Evolutionary conservation across 2,888 invertebrate species (phyloP).

Genomic region (Pterostichus madidus): DNA sequence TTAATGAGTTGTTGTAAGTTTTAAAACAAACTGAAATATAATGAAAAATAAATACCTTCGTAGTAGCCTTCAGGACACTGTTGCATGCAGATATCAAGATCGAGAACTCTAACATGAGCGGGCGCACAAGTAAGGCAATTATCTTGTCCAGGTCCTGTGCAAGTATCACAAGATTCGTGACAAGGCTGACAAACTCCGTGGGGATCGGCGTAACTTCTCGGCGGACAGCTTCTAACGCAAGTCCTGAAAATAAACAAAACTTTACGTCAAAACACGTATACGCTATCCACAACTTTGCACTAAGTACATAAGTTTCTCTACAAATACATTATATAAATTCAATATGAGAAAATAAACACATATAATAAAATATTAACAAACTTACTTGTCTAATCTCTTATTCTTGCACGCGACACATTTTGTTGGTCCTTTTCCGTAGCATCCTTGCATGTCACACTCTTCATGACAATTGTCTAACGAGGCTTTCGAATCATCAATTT

Average conservation of each 20-base stretch:
- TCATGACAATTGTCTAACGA: constrained; percentile 85
- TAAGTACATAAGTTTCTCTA: constrained; percentile 21
- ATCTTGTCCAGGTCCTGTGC: constrained; percentile 92
- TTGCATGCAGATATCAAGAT: constrained; percentile 91
- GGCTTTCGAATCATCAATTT: constrained; percentile 74
- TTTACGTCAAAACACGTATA: constrained; percentile 69
- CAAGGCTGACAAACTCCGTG: constrained; percentile 91
- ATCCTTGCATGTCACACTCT: constrained; percentile 91
- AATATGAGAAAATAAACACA: not conserved
- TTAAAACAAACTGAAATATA: not conserved
- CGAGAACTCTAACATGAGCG: constrained; percentile 89
- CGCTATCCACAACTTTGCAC: constrained; percentile 4
- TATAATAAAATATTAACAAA: constrained; percentile 66
- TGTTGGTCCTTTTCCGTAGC: constrained; percentile 90
- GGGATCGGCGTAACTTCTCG: constrained; percentile 89
- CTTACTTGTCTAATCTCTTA: constrained; percentile 89
- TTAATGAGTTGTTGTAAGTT: not conserved
- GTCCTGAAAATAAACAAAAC: constrained; percentile 79
- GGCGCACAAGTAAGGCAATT: constrained; percentile 92
- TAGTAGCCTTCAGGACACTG: constrained; percentile 94
- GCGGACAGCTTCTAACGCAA: constrained; percentile 91
- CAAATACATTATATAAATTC: constrained; percentile 11
- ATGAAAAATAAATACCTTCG: constrained; percentile 81
- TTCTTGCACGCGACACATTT: constrained; percentile 91
- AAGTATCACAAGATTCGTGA: constrained; percentile 93